These are phyloP conservation scores for Hetaerina titia DNA, from an alignment of 2,888 invertebrate genomes.

Conservation along the genomic window DNA sequence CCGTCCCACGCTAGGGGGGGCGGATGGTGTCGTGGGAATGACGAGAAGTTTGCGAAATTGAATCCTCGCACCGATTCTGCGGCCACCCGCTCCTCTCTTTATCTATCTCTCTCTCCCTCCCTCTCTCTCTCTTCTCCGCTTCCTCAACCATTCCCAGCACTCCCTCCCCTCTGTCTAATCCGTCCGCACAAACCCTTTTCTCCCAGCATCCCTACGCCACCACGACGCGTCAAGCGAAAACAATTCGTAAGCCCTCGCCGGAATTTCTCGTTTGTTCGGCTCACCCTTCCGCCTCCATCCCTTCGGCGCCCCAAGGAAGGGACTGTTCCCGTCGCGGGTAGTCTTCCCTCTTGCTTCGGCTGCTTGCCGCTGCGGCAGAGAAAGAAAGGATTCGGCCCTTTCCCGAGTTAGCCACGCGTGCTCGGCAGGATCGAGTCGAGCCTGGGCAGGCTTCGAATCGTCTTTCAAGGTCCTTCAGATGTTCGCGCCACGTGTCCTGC, in stretches of 20 bases:
- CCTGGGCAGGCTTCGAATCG: too few relatives aligned
- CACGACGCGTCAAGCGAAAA: neutral
- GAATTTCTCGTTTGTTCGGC: neutral
- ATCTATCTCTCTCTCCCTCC: neutral
- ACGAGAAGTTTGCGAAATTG: constrained; percentile 53
- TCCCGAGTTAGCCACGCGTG: neutral
- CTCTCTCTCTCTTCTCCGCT: neutral
- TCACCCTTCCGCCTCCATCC: neutral
- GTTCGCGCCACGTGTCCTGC: neutral
- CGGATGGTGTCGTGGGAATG: neutral
- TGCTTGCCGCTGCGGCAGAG: neutral
- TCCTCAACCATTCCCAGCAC: neutral
- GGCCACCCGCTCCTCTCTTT: neutral
- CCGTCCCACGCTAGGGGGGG: neutral
- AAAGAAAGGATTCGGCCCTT: neutral
- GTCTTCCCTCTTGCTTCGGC: neutral
- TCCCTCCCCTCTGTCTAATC: neutral
- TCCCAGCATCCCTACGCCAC: neutral
- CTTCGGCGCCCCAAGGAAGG: neutral
- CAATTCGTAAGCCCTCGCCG: neutral
- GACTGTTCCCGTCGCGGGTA: neutral
- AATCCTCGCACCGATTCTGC: constrained; percentile 27
- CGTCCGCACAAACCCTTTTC: neutral
- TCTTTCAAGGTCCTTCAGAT: too few relatives aligned
- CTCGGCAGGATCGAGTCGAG: too few relatives aligned